Conservation (phyloP, 1,140 invertebrate species). For the Meloidogyne hapla region DNA sequence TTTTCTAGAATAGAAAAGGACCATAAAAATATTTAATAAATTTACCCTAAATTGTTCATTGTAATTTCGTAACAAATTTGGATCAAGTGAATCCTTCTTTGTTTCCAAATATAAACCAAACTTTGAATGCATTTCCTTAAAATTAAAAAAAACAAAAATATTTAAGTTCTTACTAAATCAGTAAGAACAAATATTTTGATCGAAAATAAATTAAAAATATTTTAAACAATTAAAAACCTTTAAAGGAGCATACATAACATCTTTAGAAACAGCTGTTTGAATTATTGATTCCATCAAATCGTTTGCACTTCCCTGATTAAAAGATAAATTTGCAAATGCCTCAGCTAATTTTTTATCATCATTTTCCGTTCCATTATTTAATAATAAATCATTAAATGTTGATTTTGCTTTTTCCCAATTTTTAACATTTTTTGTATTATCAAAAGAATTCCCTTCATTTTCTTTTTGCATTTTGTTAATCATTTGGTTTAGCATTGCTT, state of each 20-base stretch:
- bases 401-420: slow-evolving; percentile 15
- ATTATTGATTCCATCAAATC: slow-evolving; percentile 38
- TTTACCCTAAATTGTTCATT: slow-evolving; percentile 36
- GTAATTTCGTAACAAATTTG: slow-evolving; percentile 26
- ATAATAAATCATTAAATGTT: slow-evolving; percentile 21
- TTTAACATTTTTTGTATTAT: not conserved
- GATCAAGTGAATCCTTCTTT: slow-evolving; percentile 27
- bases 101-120: slow-evolving; percentile 33
- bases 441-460: not conserved
- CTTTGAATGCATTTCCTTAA: slow-evolving; percentile 31
- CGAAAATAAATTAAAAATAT: not conserved
- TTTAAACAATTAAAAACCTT: slow-evolving; percentile 24
- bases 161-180: too few relatives aligned
- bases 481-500: slow-evolving; percentile 35
- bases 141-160: not conserved
- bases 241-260: slow-evolving; percentile 41
- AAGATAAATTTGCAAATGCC: slow-evolving; percentile 28
- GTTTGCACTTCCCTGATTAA: slow-evolving; percentile 23
- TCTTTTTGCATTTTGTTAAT: not conserved
- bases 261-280: slow-evolving; percentile 39
- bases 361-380: slow-evolving; percentile 16
- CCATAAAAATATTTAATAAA: not conserved
- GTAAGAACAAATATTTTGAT: too few relatives aligned
- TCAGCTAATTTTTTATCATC: slow-evolving; percentile 33
- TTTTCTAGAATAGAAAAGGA: slow-evolving; percentile 8